Evolutionary conservation across 2,113 vertebrate genomes (phyloP).

Genomic region (Haemorhous mexicanus): DNA sequence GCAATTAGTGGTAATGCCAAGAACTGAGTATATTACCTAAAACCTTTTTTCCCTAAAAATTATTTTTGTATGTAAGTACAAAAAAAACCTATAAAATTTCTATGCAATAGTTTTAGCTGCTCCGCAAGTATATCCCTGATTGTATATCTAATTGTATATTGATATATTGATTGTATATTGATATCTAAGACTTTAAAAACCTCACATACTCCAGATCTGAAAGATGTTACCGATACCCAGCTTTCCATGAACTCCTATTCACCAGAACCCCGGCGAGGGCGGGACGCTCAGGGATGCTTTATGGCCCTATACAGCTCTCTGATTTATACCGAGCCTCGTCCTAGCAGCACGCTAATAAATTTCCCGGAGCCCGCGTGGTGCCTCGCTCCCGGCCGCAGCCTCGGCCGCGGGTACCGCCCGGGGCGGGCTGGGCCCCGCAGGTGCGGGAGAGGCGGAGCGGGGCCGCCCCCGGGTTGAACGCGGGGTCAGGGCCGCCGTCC

Average conservation of each 20-base stretch:
- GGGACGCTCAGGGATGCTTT: constrained; percentile 48
- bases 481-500: constrained; percentile 82
- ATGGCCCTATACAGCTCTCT: constrained; percentile 45
- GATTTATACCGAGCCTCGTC: constrained; percentile 64
- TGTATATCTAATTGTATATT: neutral
- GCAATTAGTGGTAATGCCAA: neutral
- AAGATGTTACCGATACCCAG: constrained; percentile 28
- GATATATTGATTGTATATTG: too few relatives aligned
- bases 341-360: constrained; percentile 66
- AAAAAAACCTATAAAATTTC: neutral
- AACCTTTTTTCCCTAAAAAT: fast-evolving
- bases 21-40: neutral
- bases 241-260: constrained; percentile 53
- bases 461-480: constrained; percentile 76
- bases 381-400: neutral
- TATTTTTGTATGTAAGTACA: neutral
- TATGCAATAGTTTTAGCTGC: neutral
- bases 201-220: neutral
- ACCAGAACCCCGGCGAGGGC: constrained; percentile 1
- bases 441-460: constrained; percentile 47
- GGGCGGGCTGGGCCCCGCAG: constrained; percentile 37
- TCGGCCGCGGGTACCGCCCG: neutral
- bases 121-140: neutral
- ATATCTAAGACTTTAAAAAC: constrained; percentile 23
- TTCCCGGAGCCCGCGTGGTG: constrained; percentile 32